Evolutionary conservation across 2,113 vertebrate genomes (phyloP), one percentile per base, ranked within the genome.

Genomic region (Monarcha castaneiventris): DNA sequence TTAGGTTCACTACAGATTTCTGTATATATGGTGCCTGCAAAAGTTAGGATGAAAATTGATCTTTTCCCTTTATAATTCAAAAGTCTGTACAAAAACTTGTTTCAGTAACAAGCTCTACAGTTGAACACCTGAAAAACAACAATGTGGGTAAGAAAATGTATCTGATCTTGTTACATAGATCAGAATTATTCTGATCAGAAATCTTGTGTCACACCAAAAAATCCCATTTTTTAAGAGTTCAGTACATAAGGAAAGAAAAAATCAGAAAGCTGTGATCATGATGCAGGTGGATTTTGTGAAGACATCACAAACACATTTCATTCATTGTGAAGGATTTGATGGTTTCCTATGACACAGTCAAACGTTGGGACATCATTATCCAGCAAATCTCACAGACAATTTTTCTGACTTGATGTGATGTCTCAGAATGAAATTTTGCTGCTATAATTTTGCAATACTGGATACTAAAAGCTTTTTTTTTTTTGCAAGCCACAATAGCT

Each of bases 301-400:
- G 78, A 48, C 39, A 76, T 11, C 27, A 71, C 71, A 90, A 94
- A 94, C 87, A 80, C 67, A 71, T 94, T 94, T 83, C 85, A 77
- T 96, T 96, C 75, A 63, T 51, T 93, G 78, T 94, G 41, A 92
- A 95, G 64, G 61, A 92, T 91, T 91, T 95, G 96, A 92, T 85
- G 52, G 75, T 88, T 97, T 95, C 56, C 59, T 49, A 68, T 77
- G 37, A 41, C 46, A 92, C 33, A 71, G 76, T 82, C 87, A 95
- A 96, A 88, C 3, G 2, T 15, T 78, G 93, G 43, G 30, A 86
- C 48, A 89, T 82, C 80, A 89, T 96, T 93, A 91, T 67, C 21
- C 37, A 74, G 27, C 26, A 81, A 71, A 80, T 71, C 74, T 66
- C 85, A 89, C 63, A 88, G 43, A 41, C 63, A 63, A 63, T 88